Evolutionary conservation across 2,888 invertebrate genomes (phyloP).

Genomic region (Drosophila subquinaria): DNA sequence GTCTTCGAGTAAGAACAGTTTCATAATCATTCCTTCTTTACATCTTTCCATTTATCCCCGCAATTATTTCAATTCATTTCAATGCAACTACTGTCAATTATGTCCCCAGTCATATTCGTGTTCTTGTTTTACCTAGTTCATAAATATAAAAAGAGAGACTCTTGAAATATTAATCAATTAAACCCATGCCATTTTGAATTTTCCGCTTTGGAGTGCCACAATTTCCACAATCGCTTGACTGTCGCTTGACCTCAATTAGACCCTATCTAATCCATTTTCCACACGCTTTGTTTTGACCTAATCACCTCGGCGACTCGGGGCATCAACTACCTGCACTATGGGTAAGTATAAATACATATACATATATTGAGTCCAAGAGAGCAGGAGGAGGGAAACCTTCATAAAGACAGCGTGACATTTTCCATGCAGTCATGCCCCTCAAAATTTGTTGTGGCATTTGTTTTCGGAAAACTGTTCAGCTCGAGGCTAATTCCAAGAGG

Average conservation of each 20-base stretch:
- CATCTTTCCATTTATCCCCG: neutral
- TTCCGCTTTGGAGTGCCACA: slow-evolving; percentile 15
- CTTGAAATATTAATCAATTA: slow-evolving; percentile 35
- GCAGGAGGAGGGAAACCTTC: slow-evolving; percentile 35
- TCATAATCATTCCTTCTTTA: neutral
- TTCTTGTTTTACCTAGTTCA: neutral
- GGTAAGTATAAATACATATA: slow-evolving; percentile 36
- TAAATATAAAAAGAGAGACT: neutral
- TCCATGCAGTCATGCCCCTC: slow-evolving; percentile 49
- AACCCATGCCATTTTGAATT: slow-evolving; percentile 22
- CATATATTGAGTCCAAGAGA: slow-evolving; percentile 18
- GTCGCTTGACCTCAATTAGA: slow-evolving; percentile 72
- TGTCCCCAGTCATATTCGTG: neutral
- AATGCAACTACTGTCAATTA: neutral
- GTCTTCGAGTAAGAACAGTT: too few species aligned
- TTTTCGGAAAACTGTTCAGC: slow-evolving; percentile 30
- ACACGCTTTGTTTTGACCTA: slow-evolving; percentile 64
- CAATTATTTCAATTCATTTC: neutral
- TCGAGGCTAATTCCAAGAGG: slow-evolving; percentile 52
- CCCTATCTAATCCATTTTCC: slow-evolving; percentile 68
- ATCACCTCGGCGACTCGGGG: slow-evolving; percentile 56
- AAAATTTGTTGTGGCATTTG: slow-evolving; percentile 32
- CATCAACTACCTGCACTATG: slow-evolving; percentile 54
- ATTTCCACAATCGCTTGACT: slow-evolving; percentile 43
- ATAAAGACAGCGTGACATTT: slow-evolving; percentile 67